A percentile compares a stretch with the other conserved stretches of the same genome.
These are phyloP conservation scores for Chaetops frenatus DNA, from an alignment of 2,113 vertebrate species.

Conservation along the genomic window DNA sequence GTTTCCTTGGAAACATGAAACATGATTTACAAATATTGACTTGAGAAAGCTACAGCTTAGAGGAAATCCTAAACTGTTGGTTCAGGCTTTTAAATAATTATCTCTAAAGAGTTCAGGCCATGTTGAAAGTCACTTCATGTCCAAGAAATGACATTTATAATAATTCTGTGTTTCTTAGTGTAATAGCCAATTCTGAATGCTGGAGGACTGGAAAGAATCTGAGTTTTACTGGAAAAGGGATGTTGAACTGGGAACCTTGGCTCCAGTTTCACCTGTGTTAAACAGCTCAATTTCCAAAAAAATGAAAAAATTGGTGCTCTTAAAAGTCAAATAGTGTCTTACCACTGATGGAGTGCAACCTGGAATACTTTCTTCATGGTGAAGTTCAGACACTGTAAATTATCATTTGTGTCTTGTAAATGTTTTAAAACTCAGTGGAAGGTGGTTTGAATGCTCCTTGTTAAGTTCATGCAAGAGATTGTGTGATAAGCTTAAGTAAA, in stretches of 20 bases:
- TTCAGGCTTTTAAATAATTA: conserved; percentile 60
- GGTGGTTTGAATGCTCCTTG: neutral
- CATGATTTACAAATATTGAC: conserved; percentile 67
- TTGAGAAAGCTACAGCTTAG: conserved; percentile 53
- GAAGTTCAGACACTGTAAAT: neutral
- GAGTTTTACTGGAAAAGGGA: neutral
- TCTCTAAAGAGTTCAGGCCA: neutral
- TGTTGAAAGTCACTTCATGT: conserved; percentile 1
- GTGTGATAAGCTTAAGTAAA: neutral
- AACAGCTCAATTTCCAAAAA: neutral
- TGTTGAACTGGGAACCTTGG: neutral
- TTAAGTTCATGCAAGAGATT: neutral
- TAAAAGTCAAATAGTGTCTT: neutral
- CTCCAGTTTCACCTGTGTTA: neutral
- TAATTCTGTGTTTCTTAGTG: neutral
- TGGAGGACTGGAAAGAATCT: neutral
- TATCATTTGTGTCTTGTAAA: neutral
- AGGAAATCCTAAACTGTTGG: conserved; percentile 46
- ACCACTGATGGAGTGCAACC: neutral
- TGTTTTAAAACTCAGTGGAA: neutral
- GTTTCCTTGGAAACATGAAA: conserved; percentile 63
- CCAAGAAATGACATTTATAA: neutral
- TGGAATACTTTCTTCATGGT: neutral
- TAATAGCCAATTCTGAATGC: neutral
- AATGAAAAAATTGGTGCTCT: neutral